A percentile compares a stretch with the other conserved stretches of the same genome.
Evolutionary conservation across 1,140 invertebrate genomes (phyloP).

Genomic region (Dendroctonus ponderosae): DNA sequence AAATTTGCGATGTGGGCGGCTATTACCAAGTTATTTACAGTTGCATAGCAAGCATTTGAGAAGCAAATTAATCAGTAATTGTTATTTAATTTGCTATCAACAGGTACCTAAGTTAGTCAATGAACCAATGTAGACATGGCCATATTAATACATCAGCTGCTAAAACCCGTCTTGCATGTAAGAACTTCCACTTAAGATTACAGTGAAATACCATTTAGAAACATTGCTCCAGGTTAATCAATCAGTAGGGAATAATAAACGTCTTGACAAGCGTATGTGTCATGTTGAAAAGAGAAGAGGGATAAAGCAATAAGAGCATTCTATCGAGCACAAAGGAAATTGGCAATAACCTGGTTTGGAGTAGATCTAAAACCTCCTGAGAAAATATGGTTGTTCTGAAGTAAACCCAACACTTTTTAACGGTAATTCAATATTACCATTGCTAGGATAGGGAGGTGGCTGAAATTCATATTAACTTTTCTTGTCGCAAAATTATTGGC

Average conservation of each 20-base stretch:
- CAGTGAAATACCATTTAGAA: slow-evolving; percentile 25
- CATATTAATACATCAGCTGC: neutral
- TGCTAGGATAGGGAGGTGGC: too few relatives aligned
- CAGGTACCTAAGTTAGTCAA: too few relatives aligned
- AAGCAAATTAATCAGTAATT: too few relatives aligned
- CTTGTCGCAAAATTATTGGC: too few relatives aligned
- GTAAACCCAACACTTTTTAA: neutral
- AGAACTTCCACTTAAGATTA: slow-evolving; percentile 16
- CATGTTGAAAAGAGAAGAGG: slow-evolving; percentile 28
- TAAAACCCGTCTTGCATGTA: slow-evolving; percentile 8
- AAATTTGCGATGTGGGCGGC: too few relatives aligned
- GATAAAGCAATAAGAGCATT: slow-evolving; percentile 28
- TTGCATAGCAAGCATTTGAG: too few relatives aligned
- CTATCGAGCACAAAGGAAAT: slow-evolving; percentile 22
- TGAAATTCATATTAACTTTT: too few relatives aligned
- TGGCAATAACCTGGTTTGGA: slow-evolving; percentile 22
- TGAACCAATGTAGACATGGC: too few relatives aligned
- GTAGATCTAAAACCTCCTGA: slow-evolving; percentile 1
- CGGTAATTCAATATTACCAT: too few relatives aligned
- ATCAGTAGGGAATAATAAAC: slow-evolving; percentile 29
- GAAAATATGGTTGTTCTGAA: slow-evolving; percentile 11
- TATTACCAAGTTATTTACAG: too few relatives aligned
- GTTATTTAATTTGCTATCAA: too few relatives aligned
- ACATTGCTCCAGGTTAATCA: slow-evolving; percentile 27
- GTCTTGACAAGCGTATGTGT: slow-evolving; percentile 31